Evolutionary conservation across 2,888 invertebrate genomes (phyloP).

Genomic region (Melanostoma mellinum): DNA sequence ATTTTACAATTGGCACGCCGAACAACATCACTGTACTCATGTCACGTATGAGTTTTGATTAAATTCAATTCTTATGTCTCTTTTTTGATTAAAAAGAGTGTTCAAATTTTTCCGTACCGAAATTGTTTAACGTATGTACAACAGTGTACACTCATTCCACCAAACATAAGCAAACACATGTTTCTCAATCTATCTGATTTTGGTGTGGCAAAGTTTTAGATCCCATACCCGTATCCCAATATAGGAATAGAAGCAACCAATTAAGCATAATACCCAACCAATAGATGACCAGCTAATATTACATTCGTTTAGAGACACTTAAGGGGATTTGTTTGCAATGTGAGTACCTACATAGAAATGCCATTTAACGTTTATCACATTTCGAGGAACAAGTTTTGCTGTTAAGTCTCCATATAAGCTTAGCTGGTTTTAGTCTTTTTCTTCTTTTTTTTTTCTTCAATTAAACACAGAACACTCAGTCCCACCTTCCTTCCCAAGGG

Average conservation of each 20-base stretch:
- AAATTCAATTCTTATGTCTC: too few species aligned
- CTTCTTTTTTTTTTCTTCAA: not conserved
- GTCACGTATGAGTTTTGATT: too few species aligned
- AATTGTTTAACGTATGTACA: too few species aligned
- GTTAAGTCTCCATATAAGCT: slow-evolving; percentile 26
- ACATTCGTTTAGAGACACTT: slow-evolving; percentile 11
- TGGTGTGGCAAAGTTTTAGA: not conserved
- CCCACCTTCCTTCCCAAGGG: too few species aligned
- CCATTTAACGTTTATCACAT: slow-evolving; percentile 45
- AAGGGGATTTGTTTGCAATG: slow-evolving; percentile 21
- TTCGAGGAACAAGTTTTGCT: slow-evolving; percentile 55
- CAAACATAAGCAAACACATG: not conserved
- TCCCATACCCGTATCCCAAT: slow-evolving; percentile 3
- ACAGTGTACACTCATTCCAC: too few species aligned
- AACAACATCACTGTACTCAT: too few species aligned
- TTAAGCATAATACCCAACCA: not conserved
- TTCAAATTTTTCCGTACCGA: too few species aligned
- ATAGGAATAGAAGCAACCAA: slow-evolving; percentile 5
- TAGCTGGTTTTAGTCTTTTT: slow-evolving; percentile 29
- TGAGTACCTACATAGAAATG: slow-evolving; percentile 33
- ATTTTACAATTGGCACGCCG: too few species aligned
- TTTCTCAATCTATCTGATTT: not conserved
- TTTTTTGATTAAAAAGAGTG: too few species aligned
- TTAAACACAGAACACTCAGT: too few species aligned
- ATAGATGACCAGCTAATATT: slow-evolving; percentile 2